A percentile compares a stretch with the other conserved stretches of the same genome.
These are phyloP conservation scores for Druceiella hillmani DNA, from an alignment of 2,888 invertebrate species.

Conservation along the genomic window DNA sequence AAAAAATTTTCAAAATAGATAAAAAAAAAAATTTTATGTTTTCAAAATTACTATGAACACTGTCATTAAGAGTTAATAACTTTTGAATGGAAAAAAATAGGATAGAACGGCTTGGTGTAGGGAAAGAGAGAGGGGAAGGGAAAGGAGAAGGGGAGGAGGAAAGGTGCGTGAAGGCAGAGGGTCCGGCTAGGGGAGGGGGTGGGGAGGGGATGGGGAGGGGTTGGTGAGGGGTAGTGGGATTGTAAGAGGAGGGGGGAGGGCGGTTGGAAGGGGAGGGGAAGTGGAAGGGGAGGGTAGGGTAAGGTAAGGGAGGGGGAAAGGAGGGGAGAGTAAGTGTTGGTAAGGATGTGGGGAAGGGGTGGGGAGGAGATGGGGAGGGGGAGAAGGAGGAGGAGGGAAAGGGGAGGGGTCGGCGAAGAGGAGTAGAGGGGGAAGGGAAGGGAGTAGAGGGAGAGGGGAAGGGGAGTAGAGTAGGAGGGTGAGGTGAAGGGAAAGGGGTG, in stretches of 20 bases:
- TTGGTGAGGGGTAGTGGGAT: neutral
- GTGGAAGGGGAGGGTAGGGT: neutral
- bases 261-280: neutral
- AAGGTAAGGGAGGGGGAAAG: neutral
- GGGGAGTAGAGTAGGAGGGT: neutral
- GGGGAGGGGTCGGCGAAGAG: neutral
- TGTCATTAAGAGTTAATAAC: too few relatives aligned
- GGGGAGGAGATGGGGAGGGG: neutral
- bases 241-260: neutral
- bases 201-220: neutral
- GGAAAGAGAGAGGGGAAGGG: too few relatives aligned
- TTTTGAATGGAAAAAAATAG: too few relatives aligned
- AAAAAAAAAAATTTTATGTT: too few relatives aligned
- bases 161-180: too few relatives aligned
- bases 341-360: neutral
- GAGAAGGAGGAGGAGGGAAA: neutral
- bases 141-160: too few relatives aligned
- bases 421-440: slow-evolving; percentile 1
- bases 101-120: too few relatives aligned
- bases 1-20: too few relatives aligned
- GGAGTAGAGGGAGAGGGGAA: slow-evolving; percentile 1
- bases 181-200: neutral
- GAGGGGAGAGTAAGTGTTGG: neutral
- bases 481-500: neutral
- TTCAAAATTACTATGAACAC: too few relatives aligned